Percentiles rank a stretch among this genome's conserved stretches.
phyloP scores from a whole-genome alignment of 2,888 invertebrate genomes.

The Alitta virens region DNA sequence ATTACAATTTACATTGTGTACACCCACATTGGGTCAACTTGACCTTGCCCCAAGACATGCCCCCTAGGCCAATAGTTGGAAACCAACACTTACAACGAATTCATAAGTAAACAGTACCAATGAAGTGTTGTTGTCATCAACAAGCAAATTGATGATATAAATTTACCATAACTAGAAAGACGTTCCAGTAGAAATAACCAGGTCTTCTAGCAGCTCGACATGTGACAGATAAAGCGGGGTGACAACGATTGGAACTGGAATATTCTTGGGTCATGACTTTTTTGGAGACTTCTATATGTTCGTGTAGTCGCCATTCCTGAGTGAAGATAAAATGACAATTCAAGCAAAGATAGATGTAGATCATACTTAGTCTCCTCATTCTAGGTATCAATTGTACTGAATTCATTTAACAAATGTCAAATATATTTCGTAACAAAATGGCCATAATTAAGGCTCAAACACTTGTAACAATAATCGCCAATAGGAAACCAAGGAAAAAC shows the following conservation, averaged over 20 bases:
- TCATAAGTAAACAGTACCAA: no score
- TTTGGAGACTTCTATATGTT: slow-evolving; percentile 38
- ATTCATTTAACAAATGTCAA: no score
- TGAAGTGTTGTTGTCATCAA: not conserved
- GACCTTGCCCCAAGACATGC: not conserved
- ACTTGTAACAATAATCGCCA: no score
- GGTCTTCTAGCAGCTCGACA: slow-evolving; percentile 47
- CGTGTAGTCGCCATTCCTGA: slow-evolving; percentile 49
- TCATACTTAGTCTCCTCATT: no score
- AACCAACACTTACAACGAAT: no score
- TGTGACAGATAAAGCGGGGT: slow-evolving; percentile 45
- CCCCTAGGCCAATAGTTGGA: no score
- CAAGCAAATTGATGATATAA: not conserved
- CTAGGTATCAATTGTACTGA: no score
- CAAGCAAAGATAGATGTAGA: no score
- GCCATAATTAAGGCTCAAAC: no score
- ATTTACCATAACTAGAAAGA: slow-evolving; percentile 50
- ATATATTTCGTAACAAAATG: no score
- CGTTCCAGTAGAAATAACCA: slow-evolving; percentile 54
- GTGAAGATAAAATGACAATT: no score
- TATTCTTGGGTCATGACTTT: slow-evolving; percentile 38
- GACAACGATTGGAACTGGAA: slow-evolving; percentile 40
- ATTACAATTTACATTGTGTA: not conserved
- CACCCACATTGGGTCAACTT: not conserved
- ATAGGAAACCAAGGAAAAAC: no score